phyloP scores from a whole-genome alignment of 2,797 vertebrate species.

The Tauraco hartlaubi region DNA sequence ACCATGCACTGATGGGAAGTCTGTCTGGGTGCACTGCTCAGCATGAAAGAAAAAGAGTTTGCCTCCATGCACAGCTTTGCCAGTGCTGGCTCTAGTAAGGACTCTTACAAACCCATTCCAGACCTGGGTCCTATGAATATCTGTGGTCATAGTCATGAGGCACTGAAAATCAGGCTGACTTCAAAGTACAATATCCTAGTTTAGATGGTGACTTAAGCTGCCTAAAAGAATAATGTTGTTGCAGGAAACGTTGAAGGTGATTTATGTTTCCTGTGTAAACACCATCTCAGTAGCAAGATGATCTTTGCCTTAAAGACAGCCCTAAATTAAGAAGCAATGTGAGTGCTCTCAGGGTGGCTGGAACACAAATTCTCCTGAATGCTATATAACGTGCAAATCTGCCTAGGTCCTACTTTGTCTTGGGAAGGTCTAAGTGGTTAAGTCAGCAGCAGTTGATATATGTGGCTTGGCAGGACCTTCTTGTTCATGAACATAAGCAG shows the following conservation, averaged over 20 bases:
- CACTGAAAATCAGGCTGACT: background rate
- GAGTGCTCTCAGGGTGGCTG: background rate
- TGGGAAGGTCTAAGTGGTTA: background rate
- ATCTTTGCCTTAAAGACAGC: background rate
- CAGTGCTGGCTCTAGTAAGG: background rate
- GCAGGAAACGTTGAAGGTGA: background rate
- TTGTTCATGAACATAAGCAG: background rate
- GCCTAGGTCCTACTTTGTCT: background rate
- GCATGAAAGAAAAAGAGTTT: background rate
- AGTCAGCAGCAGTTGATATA: background rate
- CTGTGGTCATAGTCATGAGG: too few relatives aligned
- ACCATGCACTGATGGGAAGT: background rate
- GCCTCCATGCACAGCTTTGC: background rate
- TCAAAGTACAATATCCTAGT: background rate
- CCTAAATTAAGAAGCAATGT: background rate
- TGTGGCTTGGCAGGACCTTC: background rate
- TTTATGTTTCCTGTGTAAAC: background rate
- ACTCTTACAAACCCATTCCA: background rate
- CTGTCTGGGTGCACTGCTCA: background rate
- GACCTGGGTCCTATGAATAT: background rate
- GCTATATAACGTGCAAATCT: background rate
- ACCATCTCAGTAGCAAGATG: background rate
- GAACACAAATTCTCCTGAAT: background rate
- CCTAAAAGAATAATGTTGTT: background rate
- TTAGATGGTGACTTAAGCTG: background rate